Evolutionary conservation across 2,888 invertebrate genomes (phyloP).

Genomic region (Lasioglossum vierecki): DNA sequence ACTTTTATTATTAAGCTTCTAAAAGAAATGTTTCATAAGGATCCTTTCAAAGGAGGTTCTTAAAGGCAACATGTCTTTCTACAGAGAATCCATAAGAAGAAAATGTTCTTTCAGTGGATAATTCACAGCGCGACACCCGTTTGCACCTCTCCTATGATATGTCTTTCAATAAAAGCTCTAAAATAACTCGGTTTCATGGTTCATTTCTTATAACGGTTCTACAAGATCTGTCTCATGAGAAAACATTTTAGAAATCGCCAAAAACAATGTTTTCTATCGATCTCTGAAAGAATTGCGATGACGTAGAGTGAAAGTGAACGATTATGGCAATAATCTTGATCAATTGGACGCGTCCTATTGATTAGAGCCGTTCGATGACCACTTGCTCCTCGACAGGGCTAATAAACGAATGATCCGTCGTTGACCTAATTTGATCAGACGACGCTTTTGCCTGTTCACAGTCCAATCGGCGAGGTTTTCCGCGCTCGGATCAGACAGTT

Average conservation of each 20-base stretch:
- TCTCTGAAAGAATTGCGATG: background rate
- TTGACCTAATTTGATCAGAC: conserved; percentile 7
- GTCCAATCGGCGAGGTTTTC: conserved; percentile 93
- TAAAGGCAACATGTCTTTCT: background rate
- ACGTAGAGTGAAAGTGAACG: background rate
- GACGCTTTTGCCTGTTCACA: conserved; percentile 75
- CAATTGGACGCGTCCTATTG: background rate
- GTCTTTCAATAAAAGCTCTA: background rate
- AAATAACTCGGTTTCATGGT: background rate
- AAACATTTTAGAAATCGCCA: no score
- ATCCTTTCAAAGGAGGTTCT: background rate
- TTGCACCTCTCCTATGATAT: background rate
- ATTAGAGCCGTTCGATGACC: background rate
- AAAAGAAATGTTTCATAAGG: no score
- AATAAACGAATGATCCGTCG: background rate
- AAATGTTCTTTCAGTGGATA: background rate
- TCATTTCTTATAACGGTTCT: background rate
- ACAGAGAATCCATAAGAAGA: background rate
- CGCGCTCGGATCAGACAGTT: conserved; percentile 92
- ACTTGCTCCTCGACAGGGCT: background rate
- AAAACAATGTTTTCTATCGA: background rate
- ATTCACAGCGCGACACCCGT: background rate
- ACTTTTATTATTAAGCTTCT: background rate
- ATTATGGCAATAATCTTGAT: background rate
- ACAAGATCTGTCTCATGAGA: background rate